phyloP scores from a whole-genome alignment of 1,140 invertebrate genomes.

The Meloidogyne chitwoodi region DNA sequence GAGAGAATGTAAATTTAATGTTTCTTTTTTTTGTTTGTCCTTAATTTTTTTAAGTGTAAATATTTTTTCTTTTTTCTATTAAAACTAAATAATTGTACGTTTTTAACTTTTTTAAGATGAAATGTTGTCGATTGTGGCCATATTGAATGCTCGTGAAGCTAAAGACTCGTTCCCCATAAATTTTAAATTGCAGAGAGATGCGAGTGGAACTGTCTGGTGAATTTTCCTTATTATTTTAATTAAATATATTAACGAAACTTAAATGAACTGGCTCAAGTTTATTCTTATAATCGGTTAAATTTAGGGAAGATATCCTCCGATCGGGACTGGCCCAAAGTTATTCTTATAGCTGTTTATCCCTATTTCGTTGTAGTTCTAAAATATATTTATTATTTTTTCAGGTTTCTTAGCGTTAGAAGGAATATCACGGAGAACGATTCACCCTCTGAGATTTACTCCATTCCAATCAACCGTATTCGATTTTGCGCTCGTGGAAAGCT shows the following conservation, averaged over 20 bases:
- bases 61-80: too few relatives aligned
- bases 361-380: conserved; percentile 23
- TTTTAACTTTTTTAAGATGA: conserved; percentile 64
- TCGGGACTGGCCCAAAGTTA: too few relatives aligned
- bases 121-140: conserved; percentile 87
- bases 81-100: neutral
- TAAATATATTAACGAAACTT: too few relatives aligned
- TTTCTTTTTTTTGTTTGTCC: neutral
- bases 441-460: conserved; percentile 78
- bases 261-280: too few relatives aligned
- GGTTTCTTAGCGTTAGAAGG: conserved; percentile 70
- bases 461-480: conserved; percentile 84
- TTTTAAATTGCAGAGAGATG: conserved; percentile 81
- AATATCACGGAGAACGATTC: conserved; percentile 78
- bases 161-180: conserved; percentile 73
- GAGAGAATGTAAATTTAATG: neutral
- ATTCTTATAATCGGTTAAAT: too few relatives aligned
- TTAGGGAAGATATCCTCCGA: too few relatives aligned
- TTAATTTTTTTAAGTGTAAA: too few relatives aligned
- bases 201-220: conserved; percentile 69
- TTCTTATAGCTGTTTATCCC: too few relatives aligned
- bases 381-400: neutral
- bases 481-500: conserved; percentile 87
- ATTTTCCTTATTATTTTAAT: too few relatives aligned
- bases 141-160: conserved; percentile 74